phyloP scores from a whole-genome alignment of 2,797 vertebrate species.

The Xenops minutus region DNA sequence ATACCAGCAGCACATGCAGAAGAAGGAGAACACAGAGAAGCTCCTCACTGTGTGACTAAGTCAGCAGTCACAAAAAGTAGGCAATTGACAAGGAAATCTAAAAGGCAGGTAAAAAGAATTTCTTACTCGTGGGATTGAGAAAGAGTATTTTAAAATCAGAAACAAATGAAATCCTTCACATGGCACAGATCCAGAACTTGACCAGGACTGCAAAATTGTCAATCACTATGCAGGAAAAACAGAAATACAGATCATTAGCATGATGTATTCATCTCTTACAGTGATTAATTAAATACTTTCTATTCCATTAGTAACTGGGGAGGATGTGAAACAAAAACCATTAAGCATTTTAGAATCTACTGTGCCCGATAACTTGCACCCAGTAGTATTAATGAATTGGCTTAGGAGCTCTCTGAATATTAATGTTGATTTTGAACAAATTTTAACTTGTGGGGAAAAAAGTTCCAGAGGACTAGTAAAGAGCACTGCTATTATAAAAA shows the following conservation, averaged over 20 bases:
- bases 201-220: slow-evolving; percentile 54
- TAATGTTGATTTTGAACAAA: slow-evolving; percentile 38
- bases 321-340: slow-evolving; percentile 61
- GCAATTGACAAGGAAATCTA: slow-evolving; percentile 1
- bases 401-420: slow-evolving; percentile 45
- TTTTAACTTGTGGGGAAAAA: not conserved
- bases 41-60: not conserved
- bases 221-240: slow-evolving; percentile 57
- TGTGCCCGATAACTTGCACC: slow-evolving; percentile 5
- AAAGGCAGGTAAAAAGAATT: not conserved
- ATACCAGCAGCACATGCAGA: not conserved
- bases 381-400: slow-evolving; percentile 32
- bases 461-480: not conserved
- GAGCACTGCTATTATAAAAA: not conserved
- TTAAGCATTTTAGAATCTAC: slow-evolving; percentile 57
- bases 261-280: slow-evolving; percentile 51
- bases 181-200: slow-evolving; percentile 49
- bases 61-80: not conserved
- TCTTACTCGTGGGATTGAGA: not conserved
- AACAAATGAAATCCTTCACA: slow-evolving; percentile 46
- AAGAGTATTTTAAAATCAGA: slow-evolving; percentile 56
- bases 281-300: slow-evolving; percentile 59
- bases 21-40: not conserved
- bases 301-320: slow-evolving; percentile 50
- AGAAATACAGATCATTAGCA: slow-evolving; percentile 50